These are phyloP conservation scores for Euura saliciscinereae DNA, from an alignment of 1,140 invertebrate genomes.

Conservation along the genomic window DNA sequence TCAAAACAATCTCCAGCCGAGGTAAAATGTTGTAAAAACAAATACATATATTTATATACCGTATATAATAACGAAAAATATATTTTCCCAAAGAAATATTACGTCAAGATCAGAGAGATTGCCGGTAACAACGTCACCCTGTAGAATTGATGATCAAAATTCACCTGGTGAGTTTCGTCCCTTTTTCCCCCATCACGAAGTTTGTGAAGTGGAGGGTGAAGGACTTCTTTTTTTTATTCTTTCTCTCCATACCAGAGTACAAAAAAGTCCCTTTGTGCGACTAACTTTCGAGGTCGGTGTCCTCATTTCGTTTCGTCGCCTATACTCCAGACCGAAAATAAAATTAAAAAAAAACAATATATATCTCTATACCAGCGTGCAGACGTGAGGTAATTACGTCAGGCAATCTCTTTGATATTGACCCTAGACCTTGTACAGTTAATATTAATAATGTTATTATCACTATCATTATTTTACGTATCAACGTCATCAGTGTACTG, in stretches of 20 bases:
- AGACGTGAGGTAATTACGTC: constrained; percentile 1
- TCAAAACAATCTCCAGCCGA: not conserved
- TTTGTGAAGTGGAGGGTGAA: too few species aligned
- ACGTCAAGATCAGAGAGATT: not conserved
- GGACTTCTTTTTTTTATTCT: too few species aligned
- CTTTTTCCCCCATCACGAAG: too few species aligned
- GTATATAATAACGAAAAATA: not conserved
- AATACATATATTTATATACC: not conserved
- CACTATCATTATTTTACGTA: not conserved
- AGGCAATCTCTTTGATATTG: constrained; percentile 5
- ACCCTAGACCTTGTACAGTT: constrained; percentile 5
- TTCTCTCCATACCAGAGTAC: too few species aligned
- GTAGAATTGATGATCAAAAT: not conserved
- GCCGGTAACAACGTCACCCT: not conserved
- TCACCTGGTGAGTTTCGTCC: not conserved
- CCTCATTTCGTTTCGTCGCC: not conserved
- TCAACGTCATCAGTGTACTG: not conserved
- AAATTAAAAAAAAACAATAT: too few species aligned
- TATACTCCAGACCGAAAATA: not conserved
- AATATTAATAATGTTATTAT: constrained; percentile 1
- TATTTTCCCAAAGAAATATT: constrained; percentile 5
- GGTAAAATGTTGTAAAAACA: not conserved
- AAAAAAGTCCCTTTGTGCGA: not conserved
- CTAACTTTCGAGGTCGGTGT: not conserved
- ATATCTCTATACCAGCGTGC: too few species aligned